A percentile compares a stretch with the other conserved stretches of the same genome.
Evolutionary conservation across 2,888 invertebrate genomes (phyloP).

Genomic region (Dascillus cervinus): DNA sequence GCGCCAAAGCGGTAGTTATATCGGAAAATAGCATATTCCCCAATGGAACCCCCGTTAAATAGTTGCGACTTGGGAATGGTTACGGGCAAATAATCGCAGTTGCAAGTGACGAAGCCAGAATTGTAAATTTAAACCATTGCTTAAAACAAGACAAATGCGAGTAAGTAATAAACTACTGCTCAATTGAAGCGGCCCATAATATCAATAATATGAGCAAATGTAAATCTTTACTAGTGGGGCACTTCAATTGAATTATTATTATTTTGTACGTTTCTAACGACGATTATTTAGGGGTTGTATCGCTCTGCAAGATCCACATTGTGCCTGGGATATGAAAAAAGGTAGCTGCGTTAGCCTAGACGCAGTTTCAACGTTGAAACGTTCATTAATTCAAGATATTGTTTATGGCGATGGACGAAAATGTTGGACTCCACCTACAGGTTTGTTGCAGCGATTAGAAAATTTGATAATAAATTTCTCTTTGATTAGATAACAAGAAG

Average conservation of each 20-base stretch:
- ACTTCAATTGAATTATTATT: background rate
- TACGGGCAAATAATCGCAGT: slow-evolving; percentile 81
- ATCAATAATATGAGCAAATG: too few relatives aligned
- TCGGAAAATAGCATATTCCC: slow-evolving; percentile 77
- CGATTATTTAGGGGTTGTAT: slow-evolving; percentile 84
- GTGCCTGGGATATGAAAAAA: slow-evolving; percentile 80
- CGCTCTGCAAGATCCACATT: slow-evolving; percentile 91
- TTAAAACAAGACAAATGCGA: slow-evolving; percentile 29
- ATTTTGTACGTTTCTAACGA: too few relatives aligned
- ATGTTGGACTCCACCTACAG: slow-evolving; percentile 44
- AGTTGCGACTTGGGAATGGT: slow-evolving; percentile 67
- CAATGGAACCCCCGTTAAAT: slow-evolving; percentile 61
- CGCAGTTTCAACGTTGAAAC: slow-evolving; percentile 34
- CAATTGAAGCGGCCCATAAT: too few relatives aligned
- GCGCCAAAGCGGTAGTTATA: slow-evolving; percentile 65
- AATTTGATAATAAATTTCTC: slow-evolving; percentile 1
- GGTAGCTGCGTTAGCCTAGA: slow-evolving; percentile 49
- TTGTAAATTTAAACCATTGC: slow-evolving; percentile 83
- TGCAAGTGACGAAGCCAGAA: slow-evolving; percentile 77
- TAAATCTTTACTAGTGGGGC: too few relatives aligned
- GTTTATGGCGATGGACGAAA: slow-evolving; percentile 57
- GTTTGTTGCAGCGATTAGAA: too few relatives aligned
- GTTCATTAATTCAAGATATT: slow-evolving; percentile 60
- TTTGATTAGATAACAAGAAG: slow-evolving; percentile 13
- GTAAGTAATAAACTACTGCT: too few relatives aligned